Evolutionary conservation across 2,113 vertebrate genomes (phyloP).

Genomic region (Sinocyclocheilus rhinocerous): DNA sequence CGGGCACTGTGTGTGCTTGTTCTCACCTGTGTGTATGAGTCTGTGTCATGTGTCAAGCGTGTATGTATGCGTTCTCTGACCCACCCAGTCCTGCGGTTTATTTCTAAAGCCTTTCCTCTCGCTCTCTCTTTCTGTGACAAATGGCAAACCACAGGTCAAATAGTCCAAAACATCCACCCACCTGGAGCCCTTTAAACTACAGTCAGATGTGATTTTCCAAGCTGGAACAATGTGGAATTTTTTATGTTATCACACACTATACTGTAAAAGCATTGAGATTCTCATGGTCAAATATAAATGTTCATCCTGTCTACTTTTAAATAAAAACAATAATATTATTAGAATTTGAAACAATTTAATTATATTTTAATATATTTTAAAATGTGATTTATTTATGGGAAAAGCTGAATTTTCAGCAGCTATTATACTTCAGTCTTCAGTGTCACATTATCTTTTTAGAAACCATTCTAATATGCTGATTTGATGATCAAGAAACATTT

Average conservation of each 20-base stretch:
- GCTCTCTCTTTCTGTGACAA: conserved; percentile 28
- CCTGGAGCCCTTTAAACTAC: conserved; percentile 47
- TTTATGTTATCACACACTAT: neutral
- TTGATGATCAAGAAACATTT: too few relatives aligned
- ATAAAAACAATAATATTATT: neutral
- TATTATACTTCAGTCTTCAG: too few relatives aligned
- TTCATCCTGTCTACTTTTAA: neutral
- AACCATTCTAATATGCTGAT: too few relatives aligned
- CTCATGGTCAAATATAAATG: neutral
- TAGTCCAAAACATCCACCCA: conserved; percentile 58
- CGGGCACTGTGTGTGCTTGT: neutral
- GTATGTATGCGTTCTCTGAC: conserved; percentile 35
- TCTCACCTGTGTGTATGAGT: conserved; percentile 44
- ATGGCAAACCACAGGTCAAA: conserved; percentile 42
- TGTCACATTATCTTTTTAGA: too few relatives aligned
- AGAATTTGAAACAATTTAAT: neutral
- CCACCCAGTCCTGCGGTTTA: conserved; percentile 29
- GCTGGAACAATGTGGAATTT: conserved; percentile 11
- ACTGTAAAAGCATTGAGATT: neutral
- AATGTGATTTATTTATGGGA: too few relatives aligned
- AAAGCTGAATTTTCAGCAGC: too few relatives aligned
- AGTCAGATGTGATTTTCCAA: conserved; percentile 21
- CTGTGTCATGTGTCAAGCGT: conserved; percentile 35
- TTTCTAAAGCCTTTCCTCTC: conserved; percentile 27
- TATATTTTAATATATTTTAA: too few relatives aligned